Evolutionary conservation across 2,113 vertebrate species (phyloP), one percentile per base, ranked within the genome.

Genomic region (Australoheros scitulus): DNA sequence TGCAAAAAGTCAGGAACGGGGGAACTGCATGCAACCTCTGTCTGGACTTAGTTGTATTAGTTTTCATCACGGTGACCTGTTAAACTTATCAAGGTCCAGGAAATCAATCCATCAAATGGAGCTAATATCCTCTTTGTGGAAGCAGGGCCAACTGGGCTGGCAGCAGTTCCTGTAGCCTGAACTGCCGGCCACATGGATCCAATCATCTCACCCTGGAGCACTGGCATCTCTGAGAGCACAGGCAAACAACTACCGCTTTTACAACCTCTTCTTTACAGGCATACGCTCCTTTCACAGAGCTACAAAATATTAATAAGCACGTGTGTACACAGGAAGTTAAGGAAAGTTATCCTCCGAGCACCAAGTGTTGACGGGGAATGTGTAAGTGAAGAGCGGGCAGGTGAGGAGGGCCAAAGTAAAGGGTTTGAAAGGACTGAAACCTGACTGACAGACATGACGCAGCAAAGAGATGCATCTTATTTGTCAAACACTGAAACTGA

Each of bases 101-200:
- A 87, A 86, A 86, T 87, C 90, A 63, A 91, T 92, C 92, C 87
- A 91, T 95, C 94, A 95, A 92, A 93, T 84, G 34, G 36, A 88
- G 94, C 94, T 94, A 83, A 87, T 87, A 89, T 93, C 87, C 80
- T 91, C 90, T 85, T 90, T 86, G 90, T 61, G 88, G 82, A 80
- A 80, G 41, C 43, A 2, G 74, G 65, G 88, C 95, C 96, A 96
- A 95, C 92, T 89, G 94, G 88, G 86, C 90, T 94, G 93, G 91
- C 91, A 85, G 88, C 89, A 80, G 93, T 88, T 95, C 93, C 93
- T 94, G 93, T 84, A 76, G 82, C 74, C 74, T 2, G 77, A 84
- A 94, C 91, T 86, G 74, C 43, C 55, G 90, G 82, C 87, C 94
- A 93, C 87, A 91, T 92, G 91, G 43, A 88, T 92, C 83, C 87